These are phyloP conservation scores for Anthoscopus minutus DNA, from an alignment of 2,113 vertebrate species.

Conservation along the genomic window DNA sequence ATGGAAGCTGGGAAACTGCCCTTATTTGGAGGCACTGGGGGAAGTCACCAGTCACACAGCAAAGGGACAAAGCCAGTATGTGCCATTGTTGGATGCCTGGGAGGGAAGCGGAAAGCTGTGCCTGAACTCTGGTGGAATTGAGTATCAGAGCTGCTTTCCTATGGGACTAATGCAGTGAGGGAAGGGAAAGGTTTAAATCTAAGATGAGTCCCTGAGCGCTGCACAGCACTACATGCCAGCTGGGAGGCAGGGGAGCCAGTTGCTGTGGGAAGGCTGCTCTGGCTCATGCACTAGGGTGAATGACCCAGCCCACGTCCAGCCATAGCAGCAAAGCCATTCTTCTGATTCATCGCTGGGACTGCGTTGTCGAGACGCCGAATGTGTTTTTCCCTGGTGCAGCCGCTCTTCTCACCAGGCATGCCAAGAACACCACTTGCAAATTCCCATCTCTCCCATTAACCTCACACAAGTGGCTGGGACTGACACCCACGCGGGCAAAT, in stretches of 20 bases:
- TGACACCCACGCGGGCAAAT: conserved; percentile 1
- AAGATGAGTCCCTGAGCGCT: not conserved
- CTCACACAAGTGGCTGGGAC: not conserved
- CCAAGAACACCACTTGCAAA: conserved; percentile 35
- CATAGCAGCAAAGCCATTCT: not conserved
- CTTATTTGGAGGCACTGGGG: rapidly evolving
- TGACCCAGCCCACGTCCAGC: not conserved
- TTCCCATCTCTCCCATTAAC: not conserved
- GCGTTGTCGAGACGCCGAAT: not conserved
- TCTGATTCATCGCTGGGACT: not conserved
- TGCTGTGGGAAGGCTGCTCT: not conserved
- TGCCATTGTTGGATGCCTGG: rapidly evolving
- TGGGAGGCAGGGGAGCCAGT: not conserved
- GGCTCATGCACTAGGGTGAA: not conserved
- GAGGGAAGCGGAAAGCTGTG: not conserved
- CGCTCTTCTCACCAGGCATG: not conserved
- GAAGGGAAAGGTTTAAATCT: not conserved
- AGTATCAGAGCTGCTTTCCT: not conserved
- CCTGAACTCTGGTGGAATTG: not conserved
- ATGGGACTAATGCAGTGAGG: not conserved
- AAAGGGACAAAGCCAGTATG: rapidly evolving
- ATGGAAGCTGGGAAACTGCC: not conserved
- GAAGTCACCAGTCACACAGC: not conserved
- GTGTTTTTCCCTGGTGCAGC: not conserved
- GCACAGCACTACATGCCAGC: rapidly evolving